Percentiles rank a stretch among this genome's conserved stretches.
phyloP scores from a whole-genome alignment of 2,888 invertebrate genomes.

The Helicoverpa assulta region DNA sequence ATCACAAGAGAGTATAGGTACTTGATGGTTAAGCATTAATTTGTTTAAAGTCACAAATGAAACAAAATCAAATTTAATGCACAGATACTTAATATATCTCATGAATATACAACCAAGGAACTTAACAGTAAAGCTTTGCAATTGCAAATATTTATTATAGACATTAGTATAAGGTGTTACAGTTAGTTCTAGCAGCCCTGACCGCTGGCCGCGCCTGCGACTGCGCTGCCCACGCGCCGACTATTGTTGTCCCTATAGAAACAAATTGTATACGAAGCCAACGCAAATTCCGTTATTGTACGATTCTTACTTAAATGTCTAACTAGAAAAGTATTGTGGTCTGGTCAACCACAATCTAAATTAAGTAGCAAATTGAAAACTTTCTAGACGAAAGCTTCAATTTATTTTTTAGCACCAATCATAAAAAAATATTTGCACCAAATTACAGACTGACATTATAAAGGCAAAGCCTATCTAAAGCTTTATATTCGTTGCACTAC shows the following conservation, averaged over 20 bases:
- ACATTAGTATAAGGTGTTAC: conserved; percentile 32
- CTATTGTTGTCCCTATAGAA: conserved; percentile 67
- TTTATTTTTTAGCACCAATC: conserved; percentile 15
- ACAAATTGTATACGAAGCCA: conserved; percentile 58
- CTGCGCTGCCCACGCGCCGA: conserved; percentile 70
- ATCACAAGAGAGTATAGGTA: too few species aligned
- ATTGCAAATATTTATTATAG: conserved; percentile 18
- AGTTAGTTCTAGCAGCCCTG: conserved; percentile 63
- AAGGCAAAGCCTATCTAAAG: conserved; percentile 33
- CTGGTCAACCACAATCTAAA: conserved; percentile 35
- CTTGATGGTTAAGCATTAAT: too few species aligned
- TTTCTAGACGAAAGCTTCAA: conserved; percentile 8
- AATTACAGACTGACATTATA: conserved; percentile 22
- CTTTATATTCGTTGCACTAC: conserved; percentile 41
- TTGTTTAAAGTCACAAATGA: too few species aligned
- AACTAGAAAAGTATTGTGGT: conserved; percentile 28
- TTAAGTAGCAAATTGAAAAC: conserved; percentile 28
- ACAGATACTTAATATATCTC: not conserved
- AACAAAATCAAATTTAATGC: too few species aligned
- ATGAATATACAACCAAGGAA: conserved; percentile 1
- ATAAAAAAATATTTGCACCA: conserved; percentile 40
- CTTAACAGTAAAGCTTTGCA: not conserved
- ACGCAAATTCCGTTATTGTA: conserved; percentile 56
- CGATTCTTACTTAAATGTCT: conserved; percentile 37
- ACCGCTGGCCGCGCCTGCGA: conserved; percentile 67